These are phyloP conservation scores for Hyperoodon ampullatus DNA, from an alignment of 2,113 vertebrate genomes.

Conservation along the genomic window DNA sequence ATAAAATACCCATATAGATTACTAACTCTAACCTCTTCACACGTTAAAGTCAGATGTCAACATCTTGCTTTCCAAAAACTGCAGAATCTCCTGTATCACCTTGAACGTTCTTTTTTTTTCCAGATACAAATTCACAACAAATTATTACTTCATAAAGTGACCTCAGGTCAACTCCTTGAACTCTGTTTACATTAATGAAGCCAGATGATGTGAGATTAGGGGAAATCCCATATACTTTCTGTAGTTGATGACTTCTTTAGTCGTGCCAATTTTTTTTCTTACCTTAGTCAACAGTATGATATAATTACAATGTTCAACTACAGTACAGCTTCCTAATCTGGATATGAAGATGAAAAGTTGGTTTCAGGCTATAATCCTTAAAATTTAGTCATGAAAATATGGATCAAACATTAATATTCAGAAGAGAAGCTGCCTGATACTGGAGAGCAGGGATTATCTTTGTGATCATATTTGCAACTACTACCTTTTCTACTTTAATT, in stretches of 20 bases:
- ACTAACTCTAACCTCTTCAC: conserved; percentile 31
- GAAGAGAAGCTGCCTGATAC: not conserved
- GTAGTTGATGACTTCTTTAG: conserved; percentile 47
- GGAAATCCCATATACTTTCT: conserved; percentile 65
- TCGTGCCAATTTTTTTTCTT: conserved; percentile 19
- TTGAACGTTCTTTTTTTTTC: not conserved
- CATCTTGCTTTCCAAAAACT: conserved; percentile 51
- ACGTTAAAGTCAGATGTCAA: conserved; percentile 14
- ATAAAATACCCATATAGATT: conserved; percentile 45
- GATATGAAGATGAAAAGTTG: not conserved
- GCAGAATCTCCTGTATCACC: conserved; percentile 14
- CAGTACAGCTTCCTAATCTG: not conserved
- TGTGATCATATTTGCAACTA: not conserved
- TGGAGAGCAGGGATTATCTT: not conserved
- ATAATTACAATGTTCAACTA: conserved; percentile 5
- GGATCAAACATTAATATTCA: not conserved
- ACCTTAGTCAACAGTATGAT: conserved; percentile 34
- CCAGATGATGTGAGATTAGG: conserved; percentile 54
- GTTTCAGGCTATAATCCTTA: not conserved
- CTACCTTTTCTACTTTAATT: not conserved
- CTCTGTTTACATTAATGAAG: conserved; percentile 20
- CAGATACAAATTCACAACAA: conserved; percentile 41
- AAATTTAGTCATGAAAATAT: not conserved
- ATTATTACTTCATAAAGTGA: conserved; percentile 63
- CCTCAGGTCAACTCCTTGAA: conserved; percentile 64